phyloP scores from a whole-genome alignment of 2,888 invertebrate species.

The Pseudoips prasinana region DNA sequence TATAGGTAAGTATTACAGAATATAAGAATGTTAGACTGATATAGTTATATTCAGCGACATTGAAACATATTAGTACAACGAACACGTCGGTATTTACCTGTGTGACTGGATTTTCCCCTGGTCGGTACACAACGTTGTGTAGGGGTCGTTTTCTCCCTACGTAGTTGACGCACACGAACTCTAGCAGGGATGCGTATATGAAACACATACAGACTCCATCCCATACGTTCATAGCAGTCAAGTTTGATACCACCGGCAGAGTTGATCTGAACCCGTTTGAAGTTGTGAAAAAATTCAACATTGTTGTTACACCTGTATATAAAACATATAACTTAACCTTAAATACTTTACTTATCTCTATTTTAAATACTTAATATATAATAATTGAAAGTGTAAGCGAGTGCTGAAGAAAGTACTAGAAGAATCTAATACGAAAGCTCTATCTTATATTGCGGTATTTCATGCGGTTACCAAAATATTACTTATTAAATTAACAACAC shows the following conservation, averaged over 20 bases:
- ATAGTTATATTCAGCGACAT: conserved; percentile 14
- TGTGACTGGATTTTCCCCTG: conserved; percentile 94
- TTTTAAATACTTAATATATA: too few species aligned
- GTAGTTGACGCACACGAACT: conserved; percentile 97
- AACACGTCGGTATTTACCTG: conserved; percentile 86
- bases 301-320: conserved; percentile 94
- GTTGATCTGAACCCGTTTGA: conserved; percentile 96
- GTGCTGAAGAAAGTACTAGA: conserved; percentile 21
- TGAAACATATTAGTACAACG: conserved; percentile 13
- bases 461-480: conserved; percentile 20
- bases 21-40: conserved; percentile 8
- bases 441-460: conserved; percentile 9
- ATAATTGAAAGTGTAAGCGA: conserved; percentile 22
- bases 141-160: conserved; percentile 94
- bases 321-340: conserved; percentile 32
- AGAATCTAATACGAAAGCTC: conserved; percentile 21
- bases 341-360: too few species aligned
- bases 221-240: conserved; percentile 98
- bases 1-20: background rate
- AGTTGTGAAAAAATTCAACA: conserved; percentile 99
- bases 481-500: conserved; percentile 4
- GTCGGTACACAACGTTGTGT: conserved; percentile 94
- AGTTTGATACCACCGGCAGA: conserved; percentile 95
- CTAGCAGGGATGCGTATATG: conserved; percentile 96
- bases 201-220: conserved; percentile 98